Evolutionary conservation across 2,888 invertebrate species (phyloP).

Genomic region (Helleia helle): DNA sequence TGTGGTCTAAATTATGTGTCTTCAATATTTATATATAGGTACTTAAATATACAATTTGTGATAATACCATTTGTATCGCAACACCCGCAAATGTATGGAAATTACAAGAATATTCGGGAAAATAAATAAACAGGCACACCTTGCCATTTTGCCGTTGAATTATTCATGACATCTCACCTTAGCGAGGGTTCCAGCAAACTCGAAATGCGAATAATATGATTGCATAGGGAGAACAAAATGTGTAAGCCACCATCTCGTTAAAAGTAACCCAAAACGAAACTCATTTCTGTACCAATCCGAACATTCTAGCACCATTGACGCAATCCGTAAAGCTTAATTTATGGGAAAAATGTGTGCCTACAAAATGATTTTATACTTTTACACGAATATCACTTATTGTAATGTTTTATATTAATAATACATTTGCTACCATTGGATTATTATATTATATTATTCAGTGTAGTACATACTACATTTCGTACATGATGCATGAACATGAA

Average conservation of each 20-base stretch:
- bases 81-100: conserved; percentile 37
- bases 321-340: too few relatives aligned
- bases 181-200: conserved; percentile 36
- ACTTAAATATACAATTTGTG: conserved; percentile 18
- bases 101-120: conserved; percentile 51
- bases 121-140: conserved; percentile 66
- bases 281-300: conserved; percentile 35
- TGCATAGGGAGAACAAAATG: conserved; percentile 49
- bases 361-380: too few relatives aligned
- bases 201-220: conserved; percentile 42
- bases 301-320: too few relatives aligned
- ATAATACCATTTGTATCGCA: conserved; percentile 15
- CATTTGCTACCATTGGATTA: too few relatives aligned
- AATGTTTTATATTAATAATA: too few relatives aligned
- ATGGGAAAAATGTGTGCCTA: too few relatives aligned
- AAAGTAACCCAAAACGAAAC: conserved; percentile 34
- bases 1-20: too few relatives aligned
- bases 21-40: too few relatives aligned
- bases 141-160: conserved; percentile 70
- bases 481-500: too few relatives aligned
- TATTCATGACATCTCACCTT: conserved; percentile 65
- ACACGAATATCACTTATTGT: too few relatives aligned
- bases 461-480: too few relatives aligned
- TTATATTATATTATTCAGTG: too few relatives aligned
- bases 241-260: conserved; percentile 48